These are phyloP conservation scores for Cataglyphis hispanica DNA, from an alignment of 1,140 invertebrate species.

Conservation along the genomic window DNA sequence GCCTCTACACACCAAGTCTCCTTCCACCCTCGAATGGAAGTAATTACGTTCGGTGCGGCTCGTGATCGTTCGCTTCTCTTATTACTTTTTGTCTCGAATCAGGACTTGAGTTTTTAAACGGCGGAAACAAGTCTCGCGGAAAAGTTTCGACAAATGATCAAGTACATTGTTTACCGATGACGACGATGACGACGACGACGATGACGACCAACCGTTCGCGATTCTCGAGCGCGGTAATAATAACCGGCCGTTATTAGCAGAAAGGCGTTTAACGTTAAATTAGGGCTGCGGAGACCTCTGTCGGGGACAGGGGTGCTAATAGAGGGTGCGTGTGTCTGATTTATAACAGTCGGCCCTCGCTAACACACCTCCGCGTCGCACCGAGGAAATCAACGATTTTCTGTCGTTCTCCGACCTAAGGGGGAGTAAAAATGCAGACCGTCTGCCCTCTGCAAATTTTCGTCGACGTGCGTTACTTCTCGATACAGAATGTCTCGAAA, in stretches of 20 bases:
- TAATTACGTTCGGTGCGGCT: constrained; percentile 18
- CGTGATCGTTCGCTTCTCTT: constrained; percentile 27
- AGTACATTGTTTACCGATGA: constrained; percentile 11
- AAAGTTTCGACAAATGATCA: background rate
- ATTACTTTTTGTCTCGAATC: constrained; percentile 40
- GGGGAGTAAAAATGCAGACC: constrained; percentile 69
- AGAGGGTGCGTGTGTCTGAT: constrained; percentile 83
- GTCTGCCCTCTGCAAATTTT: constrained; percentile 61
- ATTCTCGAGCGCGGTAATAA: constrained; percentile 46
- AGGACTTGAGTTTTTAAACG: constrained; percentile 5
- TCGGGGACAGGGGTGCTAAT: constrained; percentile 81
- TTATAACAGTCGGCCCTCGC: constrained; percentile 77
- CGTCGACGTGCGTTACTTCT: background rate
- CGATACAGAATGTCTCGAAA: constrained; percentile 25
- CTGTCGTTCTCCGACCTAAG: constrained; percentile 60
- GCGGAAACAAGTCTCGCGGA: background rate
- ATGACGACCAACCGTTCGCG: background rate
- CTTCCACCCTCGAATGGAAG: constrained; percentile 31
- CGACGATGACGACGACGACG: background rate
- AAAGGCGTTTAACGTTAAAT: constrained; percentile 81
- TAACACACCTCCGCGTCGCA: constrained; percentile 66
- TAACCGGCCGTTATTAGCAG: constrained; percentile 79
- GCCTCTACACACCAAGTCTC: background rate
- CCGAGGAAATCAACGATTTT: constrained; percentile 73
- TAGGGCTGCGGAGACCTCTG: constrained; percentile 78